Percentiles rank a stretch among this genome's conserved stretches.
phyloP scores from a whole-genome alignment of 2,888 invertebrate species.

The Hyles lineata region DNA sequence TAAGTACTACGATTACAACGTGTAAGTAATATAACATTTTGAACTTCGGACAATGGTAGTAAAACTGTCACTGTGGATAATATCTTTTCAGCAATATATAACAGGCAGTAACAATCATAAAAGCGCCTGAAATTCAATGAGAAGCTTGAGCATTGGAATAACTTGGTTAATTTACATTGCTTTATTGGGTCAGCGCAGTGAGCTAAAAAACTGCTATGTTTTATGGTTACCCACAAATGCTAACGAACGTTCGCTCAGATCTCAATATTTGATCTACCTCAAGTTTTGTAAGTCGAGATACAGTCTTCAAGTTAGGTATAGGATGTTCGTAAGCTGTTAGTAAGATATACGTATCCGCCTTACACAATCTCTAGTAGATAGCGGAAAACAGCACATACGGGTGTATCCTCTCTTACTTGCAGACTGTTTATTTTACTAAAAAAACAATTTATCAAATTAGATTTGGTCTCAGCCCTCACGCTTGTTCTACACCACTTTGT shows the following conservation, averaged over 20 bases:
- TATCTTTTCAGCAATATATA: background rate
- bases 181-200: constrained; percentile 6
- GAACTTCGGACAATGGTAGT: background rate
- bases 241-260: background rate
- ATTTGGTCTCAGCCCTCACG: too few relatives aligned
- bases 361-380: too few relatives aligned
- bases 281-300: background rate
- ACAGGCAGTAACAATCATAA: constrained; percentile 1
- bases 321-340: too few relatives aligned
- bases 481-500: too few relatives aligned
- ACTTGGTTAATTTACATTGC: constrained; percentile 6
- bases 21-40: background rate
- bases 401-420: too few relatives aligned
- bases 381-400: too few relatives aligned
- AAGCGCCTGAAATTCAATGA: background rate
- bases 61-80: background rate
- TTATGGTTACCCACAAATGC: background rate
- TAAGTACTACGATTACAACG: background rate
- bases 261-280: background rate
- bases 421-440: too few relatives aligned
- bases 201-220: background rate
- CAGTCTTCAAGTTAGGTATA: background rate
- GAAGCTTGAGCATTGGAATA: constrained; percentile 6
- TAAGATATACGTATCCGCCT: too few relatives aligned
- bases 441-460: too few relatives aligned